Percentiles rank a stretch among this genome's conserved stretches.
These are phyloP conservation scores for Drosophila borealis DNA, from an alignment of 2,888 invertebrate genomes.

Conservation along the genomic window DNA sequence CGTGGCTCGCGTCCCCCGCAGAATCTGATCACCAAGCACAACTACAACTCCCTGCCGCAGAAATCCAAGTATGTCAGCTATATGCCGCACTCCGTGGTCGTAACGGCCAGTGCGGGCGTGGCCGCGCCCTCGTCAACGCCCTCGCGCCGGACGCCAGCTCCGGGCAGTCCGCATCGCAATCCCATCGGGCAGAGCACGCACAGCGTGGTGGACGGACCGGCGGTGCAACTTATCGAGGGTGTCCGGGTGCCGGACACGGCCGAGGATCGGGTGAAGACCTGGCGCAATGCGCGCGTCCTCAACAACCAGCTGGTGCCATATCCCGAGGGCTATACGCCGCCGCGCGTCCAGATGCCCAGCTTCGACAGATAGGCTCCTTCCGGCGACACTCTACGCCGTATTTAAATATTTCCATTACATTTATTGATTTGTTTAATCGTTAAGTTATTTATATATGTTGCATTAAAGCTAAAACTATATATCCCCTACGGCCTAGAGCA, in stretches of 20 bases:
- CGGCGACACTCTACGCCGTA: not conserved
- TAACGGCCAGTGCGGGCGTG: slow-evolving; percentile 71
- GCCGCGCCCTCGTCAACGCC: slow-evolving; percentile 47
- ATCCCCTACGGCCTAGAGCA: slow-evolving; percentile 41
- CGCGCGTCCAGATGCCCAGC: slow-evolving; percentile 85
- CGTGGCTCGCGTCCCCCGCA: slow-evolving; percentile 61
- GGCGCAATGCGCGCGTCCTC: slow-evolving; percentile 95
- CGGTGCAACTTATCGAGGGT: slow-evolving; percentile 88
- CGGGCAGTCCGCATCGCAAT: slow-evolving; percentile 62
- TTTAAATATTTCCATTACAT: slow-evolving; percentile 47
- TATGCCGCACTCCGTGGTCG: slow-evolving; percentile 74
- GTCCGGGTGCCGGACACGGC: slow-evolving; percentile 94
- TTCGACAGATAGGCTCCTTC: slow-evolving; percentile 70
- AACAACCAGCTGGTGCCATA: slow-evolving; percentile 92
- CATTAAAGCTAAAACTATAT: slow-evolving; percentile 55
- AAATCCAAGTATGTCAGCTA: slow-evolving; percentile 69
- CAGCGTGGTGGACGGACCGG: slow-evolving; percentile 80
- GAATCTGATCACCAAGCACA: slow-evolving; percentile 78
- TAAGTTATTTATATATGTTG: slow-evolving; percentile 71
- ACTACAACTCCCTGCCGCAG: slow-evolving; percentile 60
- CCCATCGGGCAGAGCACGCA: slow-evolving; percentile 67
- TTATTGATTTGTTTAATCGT: slow-evolving; percentile 70
- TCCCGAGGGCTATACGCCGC: slow-evolving; percentile 89
- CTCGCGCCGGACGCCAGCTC: slow-evolving; percentile 23
- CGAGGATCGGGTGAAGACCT: slow-evolving; percentile 90